Evolutionary conservation across 2,888 invertebrate genomes (phyloP).

Genomic region (Oscheius sp.): DNA sequence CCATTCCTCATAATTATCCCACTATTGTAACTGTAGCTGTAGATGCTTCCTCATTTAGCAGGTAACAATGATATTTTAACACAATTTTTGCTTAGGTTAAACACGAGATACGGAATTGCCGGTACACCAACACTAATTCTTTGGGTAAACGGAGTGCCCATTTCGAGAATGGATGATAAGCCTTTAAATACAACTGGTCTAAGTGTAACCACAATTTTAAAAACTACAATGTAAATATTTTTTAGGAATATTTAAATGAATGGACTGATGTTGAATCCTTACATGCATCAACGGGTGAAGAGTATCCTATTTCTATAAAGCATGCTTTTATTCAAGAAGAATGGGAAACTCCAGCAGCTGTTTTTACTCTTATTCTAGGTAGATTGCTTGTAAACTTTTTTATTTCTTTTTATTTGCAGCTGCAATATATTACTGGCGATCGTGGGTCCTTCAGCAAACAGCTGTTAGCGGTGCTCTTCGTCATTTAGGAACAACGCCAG

Average conservation of each 20-base stretch:
- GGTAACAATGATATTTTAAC: constrained; percentile 69
- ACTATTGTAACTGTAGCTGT: constrained; percentile 83
- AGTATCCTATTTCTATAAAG: neutral
- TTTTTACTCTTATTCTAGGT: constrained; percentile 2
- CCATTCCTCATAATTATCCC: constrained; percentile 85
- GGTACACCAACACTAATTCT: constrained; percentile 88
- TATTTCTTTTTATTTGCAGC: neutral
- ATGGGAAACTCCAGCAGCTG: neutral
- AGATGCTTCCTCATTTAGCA: constrained; percentile 84
- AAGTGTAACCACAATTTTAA: neutral
- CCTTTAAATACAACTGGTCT: constrained; percentile 2
- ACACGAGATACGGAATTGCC: constrained; percentile 88
- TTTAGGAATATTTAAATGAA: constrained; percentile 16
- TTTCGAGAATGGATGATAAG: constrained; percentile 80
- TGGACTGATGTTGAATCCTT: constrained; percentile 21
- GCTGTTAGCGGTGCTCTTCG: neutral
- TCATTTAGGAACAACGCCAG: constrained; percentile 6
- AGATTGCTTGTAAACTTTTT: neutral
- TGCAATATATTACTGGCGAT: neutral
- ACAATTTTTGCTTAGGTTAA: constrained; percentile 73
- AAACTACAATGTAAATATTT: neutral
- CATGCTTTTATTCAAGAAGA: neutral
- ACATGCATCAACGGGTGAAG: neutral
- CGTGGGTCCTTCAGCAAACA: neutral
- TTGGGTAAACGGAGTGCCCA: constrained; percentile 86